Base-by-base conservation (phyloP, 2,113 vertebrate species). In the Cervus canadensis region DNA sequence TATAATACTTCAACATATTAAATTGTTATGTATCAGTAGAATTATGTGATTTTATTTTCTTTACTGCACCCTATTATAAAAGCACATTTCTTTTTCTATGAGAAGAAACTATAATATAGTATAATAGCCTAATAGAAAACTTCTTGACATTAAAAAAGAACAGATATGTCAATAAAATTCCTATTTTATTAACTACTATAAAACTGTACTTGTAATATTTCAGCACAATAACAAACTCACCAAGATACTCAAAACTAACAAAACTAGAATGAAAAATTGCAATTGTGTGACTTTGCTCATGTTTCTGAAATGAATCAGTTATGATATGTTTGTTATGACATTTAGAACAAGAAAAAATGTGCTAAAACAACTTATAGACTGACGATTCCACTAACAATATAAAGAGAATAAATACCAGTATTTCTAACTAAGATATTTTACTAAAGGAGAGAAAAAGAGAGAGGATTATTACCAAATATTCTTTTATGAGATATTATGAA, bases 81-180 rank as follows among this genome's bases (percentile, higher is more conserved):
- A 57, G 13, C 36, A 25, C 25, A 81, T 28, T 91, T 62, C 50
- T 90, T 89, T 94, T 83, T 82, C 36, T 62, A 48, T 57, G 19
- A 67, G 56, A 52, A 83, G 45, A 94, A 84, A 43, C 9, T 4
- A 54, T 83, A 54, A 50, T n/a, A 50, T 50, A 50, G 36, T 79
- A 57, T 74, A 91, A 81, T 6, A 85, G 5, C 21, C 26, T 91
- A 78, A 91, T 91, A 43, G 60, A 85, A 54, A 94, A 45, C 48
- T 93, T 60, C 23, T 57, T 87, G 59, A 74, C 48, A 74, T 91
- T 91, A 92, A 91, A 93, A 93, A 79, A 87, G 28, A 90, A 95
- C 60, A 48, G 8, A 7, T 50, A 52, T 93, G 28, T 84, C 54
- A 96, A 85, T 93, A 84, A 91, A 98, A 74, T 54, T 21, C 0